These are phyloP conservation scores for Heteractis magnifica DNA, from an alignment of 92 coral and sea anemone species.

Conservation along the genomic window DNA sequence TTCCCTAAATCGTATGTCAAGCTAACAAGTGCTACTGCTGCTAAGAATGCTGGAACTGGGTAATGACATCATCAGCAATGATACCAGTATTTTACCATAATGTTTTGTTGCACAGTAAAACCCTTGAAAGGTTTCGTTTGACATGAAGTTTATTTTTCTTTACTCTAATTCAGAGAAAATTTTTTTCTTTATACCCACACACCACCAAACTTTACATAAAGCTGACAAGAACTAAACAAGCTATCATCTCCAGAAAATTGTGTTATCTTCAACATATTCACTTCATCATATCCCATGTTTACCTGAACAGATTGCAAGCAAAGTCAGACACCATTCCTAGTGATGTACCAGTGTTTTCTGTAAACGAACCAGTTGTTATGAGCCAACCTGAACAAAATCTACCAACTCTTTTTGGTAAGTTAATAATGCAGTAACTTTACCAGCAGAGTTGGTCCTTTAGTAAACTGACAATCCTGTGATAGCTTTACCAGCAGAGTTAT, in stretches of 20 bases:
- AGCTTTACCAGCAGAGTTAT: background rate
- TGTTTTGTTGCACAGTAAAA: too few species aligned
- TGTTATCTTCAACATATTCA: background rate
- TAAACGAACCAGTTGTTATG: conserved; percentile 6
- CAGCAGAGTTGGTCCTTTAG: too few species aligned
- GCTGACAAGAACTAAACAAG: too few species aligned
- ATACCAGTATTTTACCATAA: too few species aligned
- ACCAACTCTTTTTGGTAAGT: conserved; percentile 37
- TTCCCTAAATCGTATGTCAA: conserved; percentile 84
- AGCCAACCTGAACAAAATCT: conserved; percentile 13
- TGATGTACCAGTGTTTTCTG: background rate
- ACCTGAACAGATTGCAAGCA: background rate
- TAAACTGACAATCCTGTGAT: background rate
- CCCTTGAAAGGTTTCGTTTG: too few species aligned
- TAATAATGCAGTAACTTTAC: background rate
- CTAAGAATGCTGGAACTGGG: conserved; percentile 45
- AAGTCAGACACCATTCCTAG: background rate
- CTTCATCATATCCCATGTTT: background rate
- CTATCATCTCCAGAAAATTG: too few species aligned
- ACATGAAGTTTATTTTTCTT: too few species aligned
- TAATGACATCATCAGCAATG: conserved; percentile 6
- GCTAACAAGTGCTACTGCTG: conserved; percentile 36
- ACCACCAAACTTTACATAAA: too few species aligned
- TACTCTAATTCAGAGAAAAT: too few species aligned
- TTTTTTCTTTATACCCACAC: too few species aligned